Base-by-base conservation (phyloP, 2,113 vertebrate species). In the Semicossyphus pulcher region DNA sequence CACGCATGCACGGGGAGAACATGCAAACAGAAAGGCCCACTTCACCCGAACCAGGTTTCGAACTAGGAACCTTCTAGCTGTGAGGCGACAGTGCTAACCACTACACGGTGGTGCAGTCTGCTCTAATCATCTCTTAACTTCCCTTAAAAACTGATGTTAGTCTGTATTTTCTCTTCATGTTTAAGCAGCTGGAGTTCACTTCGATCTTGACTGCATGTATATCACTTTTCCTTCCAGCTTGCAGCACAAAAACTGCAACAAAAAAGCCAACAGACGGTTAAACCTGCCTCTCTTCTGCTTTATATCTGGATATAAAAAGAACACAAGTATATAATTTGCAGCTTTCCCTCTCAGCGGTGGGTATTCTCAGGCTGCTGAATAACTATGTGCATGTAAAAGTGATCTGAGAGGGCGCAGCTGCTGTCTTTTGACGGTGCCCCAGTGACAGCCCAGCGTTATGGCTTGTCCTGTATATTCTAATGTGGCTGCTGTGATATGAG, bases 401-500 rank as follows among this genome's bases (percentile, higher is more conserved):
- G 73, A 59, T 39, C 3, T 6, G 44, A 57, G 2, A 49, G 12
- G 18, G n/a, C 7, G 41, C 11, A 1, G 58, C 20, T 7, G 0
- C 18, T 48, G 36, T 37, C 36, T 58, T n/a, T 32, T 71, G 47
- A 59, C 45, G 28, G 54, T 12, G 28, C 44, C n/a, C 45, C 14
- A 9, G 51, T 71, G 56, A 73, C 37, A 41, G 42, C 5, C 0
- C 2, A 39, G 41, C 36, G 12, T 58, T 1, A 25, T 18, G 4
- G 1, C 66, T 72, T 12, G 3, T 72, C 65, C 45, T 20, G 49
- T 58, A 6, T 36, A 10, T 47, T 39, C 29, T 70, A 58, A 78
- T 80, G 63, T 60, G 1, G 15, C 49, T 69, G 15, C 49, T 69
- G 68, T 60, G 59, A 64, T 66, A 75, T 6, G 59, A 61, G 62